phyloP scores from a whole-genome alignment of 2,888 invertebrate species.

The Leptothorax acervorum region DNA sequence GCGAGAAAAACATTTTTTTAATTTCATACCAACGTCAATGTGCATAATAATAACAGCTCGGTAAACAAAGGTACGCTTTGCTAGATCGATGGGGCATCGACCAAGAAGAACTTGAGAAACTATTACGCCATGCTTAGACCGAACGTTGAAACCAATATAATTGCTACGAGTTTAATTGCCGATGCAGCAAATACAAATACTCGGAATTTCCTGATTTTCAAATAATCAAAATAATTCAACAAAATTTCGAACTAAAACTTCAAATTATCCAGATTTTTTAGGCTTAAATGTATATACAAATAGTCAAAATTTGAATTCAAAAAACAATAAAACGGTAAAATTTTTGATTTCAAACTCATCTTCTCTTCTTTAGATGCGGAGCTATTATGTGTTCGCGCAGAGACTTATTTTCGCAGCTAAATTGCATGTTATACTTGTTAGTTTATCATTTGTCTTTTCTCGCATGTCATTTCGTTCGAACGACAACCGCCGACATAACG shows the following conservation, averaged over 20 bases:
- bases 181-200: background rate
- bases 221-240: background rate
- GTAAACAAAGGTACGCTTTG: background rate
- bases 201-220: background rate
- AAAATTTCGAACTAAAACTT: background rate
- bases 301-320: background rate
- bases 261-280: background rate
- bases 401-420: conserved; percentile 39
- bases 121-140: background rate
- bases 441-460: conserved; percentile 59
- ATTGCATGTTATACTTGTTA: conserved; percentile 57
- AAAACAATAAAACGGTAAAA: background rate
- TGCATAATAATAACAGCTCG: background rate
- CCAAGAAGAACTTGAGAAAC: background rate
- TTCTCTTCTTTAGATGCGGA: background rate
- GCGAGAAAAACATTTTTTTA: conserved; percentile 6
- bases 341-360: background rate
- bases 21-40: conserved; percentile 6
- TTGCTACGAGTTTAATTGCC: background rate
- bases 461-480: conserved; percentile 48
- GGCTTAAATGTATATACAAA: background rate
- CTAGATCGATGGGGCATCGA: background rate
- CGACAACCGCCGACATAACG: conserved; percentile 1
- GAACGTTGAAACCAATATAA: background rate
- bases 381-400: conserved; percentile 7